Evolutionary conservation across 2,797 vertebrate species (phyloP).

Genomic region (Lagothrix lagotricha): DNA sequence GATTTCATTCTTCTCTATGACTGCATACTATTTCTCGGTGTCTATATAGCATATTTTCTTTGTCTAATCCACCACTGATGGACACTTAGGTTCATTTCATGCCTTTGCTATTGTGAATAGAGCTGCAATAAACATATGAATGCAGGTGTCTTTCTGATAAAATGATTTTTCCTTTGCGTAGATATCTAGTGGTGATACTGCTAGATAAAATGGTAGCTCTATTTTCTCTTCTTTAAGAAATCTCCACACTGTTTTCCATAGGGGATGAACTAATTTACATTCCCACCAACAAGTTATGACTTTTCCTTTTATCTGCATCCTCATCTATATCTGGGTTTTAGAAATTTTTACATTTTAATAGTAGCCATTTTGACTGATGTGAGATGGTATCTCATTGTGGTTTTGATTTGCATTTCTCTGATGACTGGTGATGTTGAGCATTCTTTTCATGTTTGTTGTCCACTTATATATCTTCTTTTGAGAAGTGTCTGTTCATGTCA

Average conservation of each 20-base stretch:
- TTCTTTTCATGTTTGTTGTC: background rate
- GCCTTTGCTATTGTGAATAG: no score
- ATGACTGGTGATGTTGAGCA: background rate
- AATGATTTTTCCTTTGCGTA: background rate
- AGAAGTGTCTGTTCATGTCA: fast-evolving
- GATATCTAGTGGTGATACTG: background rate
- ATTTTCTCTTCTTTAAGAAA: background rate
- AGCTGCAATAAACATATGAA: no score
- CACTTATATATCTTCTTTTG: background rate
- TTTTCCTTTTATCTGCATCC: background rate
- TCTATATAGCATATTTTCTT: background rate
- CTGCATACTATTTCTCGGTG: background rate
- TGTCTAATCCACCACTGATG: no score
- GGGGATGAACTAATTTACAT: background rate
- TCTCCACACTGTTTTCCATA: background rate
- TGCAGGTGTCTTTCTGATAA: no score
- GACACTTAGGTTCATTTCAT: no score
- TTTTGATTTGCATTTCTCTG: background rate
- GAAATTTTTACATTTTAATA: background rate
- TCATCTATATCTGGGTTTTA: background rate
- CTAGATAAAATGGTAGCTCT: background rate
- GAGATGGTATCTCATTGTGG: background rate
- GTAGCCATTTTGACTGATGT: background rate
- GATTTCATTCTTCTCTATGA: background rate
- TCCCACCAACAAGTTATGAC: background rate